These are phyloP conservation scores for Drosophila miranda DNA, from an alignment of 1,140 invertebrate species.

Conservation along the genomic window DNA sequence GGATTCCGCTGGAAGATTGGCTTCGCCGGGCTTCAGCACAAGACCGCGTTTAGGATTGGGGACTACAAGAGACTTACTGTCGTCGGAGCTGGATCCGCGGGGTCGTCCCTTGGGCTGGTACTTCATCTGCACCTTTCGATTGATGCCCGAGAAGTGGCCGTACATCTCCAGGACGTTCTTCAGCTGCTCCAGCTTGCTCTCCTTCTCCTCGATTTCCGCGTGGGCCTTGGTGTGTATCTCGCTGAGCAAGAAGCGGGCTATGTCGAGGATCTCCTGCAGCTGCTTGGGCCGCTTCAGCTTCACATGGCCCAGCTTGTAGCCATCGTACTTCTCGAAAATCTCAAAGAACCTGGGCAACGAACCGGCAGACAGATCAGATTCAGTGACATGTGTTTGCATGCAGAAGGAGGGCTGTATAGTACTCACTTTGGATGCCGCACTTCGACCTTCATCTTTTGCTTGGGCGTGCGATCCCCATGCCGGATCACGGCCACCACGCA, in stretches of 20 bases:
- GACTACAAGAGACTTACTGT: constrained; percentile 86
- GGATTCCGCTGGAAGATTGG: constrained; percentile 85
- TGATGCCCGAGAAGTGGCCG: constrained; percentile 99
- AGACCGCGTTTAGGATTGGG: not conserved
- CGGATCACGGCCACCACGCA: constrained; percentile 99
- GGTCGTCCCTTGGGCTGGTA: constrained; percentile 98
- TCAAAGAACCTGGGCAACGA: constrained; percentile 94
- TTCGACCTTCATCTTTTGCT: constrained; percentile 99
- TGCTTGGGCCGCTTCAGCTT: constrained; percentile 99
- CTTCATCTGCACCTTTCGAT: constrained; percentile 99
- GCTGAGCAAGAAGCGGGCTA: constrained; percentile 92
- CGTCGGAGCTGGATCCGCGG: constrained; percentile 96
- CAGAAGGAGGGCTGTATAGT: not conserved
- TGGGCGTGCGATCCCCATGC: constrained; percentile 99
- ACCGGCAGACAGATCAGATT: not conserved
- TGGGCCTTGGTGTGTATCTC: constrained; percentile 94
- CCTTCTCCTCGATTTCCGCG: constrained; percentile 97
- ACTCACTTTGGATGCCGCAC: constrained; percentile 98
- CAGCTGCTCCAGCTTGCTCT: constrained; percentile 98
- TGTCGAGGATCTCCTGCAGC: constrained; percentile 98
- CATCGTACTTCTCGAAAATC: constrained; percentile 98
- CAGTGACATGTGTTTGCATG: no score
- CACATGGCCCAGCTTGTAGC: constrained; percentile 96
- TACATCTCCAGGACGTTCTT: constrained; percentile 99
- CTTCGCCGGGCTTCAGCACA: constrained; percentile 43